Evolutionary conservation across 2,113 vertebrate genomes (phyloP).

Genomic region (Planiliza haematocheilus): DNA sequence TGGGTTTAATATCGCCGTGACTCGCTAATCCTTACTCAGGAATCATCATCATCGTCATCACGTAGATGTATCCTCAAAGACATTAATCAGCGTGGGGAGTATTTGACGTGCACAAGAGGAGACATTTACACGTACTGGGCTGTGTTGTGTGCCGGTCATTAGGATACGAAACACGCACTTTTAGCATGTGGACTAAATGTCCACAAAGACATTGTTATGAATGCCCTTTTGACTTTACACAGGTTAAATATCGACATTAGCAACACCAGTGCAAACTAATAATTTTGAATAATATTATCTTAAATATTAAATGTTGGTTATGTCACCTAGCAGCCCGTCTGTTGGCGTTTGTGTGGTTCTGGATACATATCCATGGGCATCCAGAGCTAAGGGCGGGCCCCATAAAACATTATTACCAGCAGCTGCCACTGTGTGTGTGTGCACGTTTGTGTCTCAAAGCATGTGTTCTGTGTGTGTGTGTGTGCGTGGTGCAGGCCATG

Average conservation of each 20-base stretch:
- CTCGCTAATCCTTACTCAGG: conserved; percentile 69
- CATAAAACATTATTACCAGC: conserved; percentile 24
- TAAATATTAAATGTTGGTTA: no score
- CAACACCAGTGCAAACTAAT: no score
- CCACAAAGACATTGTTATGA: background rate
- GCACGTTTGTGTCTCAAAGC: background rate
- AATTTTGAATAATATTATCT: no score
- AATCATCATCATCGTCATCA: conserved; percentile 32
- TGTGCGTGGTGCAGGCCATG: conserved; percentile 21
- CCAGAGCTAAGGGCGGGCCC: background rate
- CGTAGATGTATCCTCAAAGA: background rate
- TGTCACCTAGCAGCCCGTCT: no score
- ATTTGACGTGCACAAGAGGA: conserved; percentile 37
- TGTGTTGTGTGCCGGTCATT: conserved; percentile 17
- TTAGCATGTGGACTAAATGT: background rate
- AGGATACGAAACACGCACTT: conserved; percentile 13
- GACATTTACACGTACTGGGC: conserved; percentile 3
- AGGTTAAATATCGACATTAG: no score
- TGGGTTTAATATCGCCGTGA: conserved; percentile 56
- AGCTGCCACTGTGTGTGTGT: conserved; percentile 36
- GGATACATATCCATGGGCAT: background rate
- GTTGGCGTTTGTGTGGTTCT: background rate
- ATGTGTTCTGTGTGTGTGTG: conserved; percentile 1
- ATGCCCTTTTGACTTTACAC: background rate
- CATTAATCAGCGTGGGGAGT: conserved; percentile 55